Base-by-base conservation (phyloP, 2,113 vertebrate species). In the Acanthochromis polyacanthus region DNA sequence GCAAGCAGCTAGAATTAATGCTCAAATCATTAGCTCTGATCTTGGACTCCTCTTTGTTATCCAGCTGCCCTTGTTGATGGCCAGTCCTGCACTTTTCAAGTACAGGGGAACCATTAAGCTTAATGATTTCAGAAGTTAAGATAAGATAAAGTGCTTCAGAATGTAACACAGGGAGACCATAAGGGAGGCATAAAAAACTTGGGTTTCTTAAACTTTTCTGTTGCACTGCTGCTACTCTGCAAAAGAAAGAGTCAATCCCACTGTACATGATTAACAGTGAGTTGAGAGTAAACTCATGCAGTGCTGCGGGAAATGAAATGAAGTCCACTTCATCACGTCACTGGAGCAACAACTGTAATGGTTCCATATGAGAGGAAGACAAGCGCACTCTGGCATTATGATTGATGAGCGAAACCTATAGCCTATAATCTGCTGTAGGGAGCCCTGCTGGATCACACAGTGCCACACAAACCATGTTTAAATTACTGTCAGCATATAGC, bases 351-450 rank as follows among this genome's bases (percentile, higher is more conserved):
- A 38, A 80, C 79, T 67, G 61, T 62, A 79, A 60, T 75, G 46
- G 28, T 76, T 88, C 77, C 80, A 88, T 87, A 78, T 72, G 67
- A 83, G 81, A 66, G 59, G 51, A 45, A 57, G 72, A 75, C 72
- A 65, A 75, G 76, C 67, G 4, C 5, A n/a, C 53, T 65, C 36
- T 63, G 66, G 74, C 71, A 65, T 77, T 67, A 53, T 92, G 87
- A 92, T 87, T 84, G 88, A 93, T 90, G 91, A 88, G 64, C 43
- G 51, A 89, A 77, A 85, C 78, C 48, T 69, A 65, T 55, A 79
- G 78, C 73, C 77, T 86, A 72, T 84, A 87, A 88, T 91, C 84
- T 90, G 61, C 69, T 19, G 51, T 76, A 71, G 70, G 30, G 83
- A 82, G 75, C 45, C 40, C 88, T 53, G 66, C 28, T 70, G 74